Conservation (phyloP, 2,888 invertebrate genomes). For the Heliconius erato region DNA sequence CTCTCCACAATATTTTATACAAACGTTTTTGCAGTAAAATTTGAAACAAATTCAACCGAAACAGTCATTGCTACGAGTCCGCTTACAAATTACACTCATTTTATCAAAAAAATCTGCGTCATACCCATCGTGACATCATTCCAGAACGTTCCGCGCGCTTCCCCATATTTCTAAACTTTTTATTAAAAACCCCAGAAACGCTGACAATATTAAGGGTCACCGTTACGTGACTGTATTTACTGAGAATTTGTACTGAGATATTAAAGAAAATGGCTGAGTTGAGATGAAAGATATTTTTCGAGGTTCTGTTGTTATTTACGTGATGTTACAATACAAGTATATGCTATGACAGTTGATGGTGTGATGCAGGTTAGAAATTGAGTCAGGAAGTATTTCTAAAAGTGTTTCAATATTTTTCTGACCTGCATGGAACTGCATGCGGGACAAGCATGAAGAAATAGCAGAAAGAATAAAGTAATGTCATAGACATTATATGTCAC, state of each 20-base stretch:
- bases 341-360: no score
- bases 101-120: constrained; percentile 8
- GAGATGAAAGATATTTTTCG: not conserved
- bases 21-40: constrained; percentile 12
- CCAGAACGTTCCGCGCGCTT: constrained; percentile 17
- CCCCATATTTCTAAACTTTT: constrained; percentile 40
- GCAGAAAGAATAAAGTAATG: no score
- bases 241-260: constrained; percentile 45
- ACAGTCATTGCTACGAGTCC: constrained; percentile 16
- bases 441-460: no score
- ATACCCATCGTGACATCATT: constrained; percentile 18
- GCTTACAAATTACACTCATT: constrained; percentile 32
- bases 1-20: not conserved
- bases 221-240: constrained; percentile 47
- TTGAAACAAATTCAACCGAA: constrained; percentile 10
- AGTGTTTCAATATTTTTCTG: not conserved
- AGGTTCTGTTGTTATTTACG: not conserved
- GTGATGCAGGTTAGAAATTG: not conserved
- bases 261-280: constrained; percentile 37
- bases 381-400: not conserved
- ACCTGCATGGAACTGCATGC: not conserved
- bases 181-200: constrained; percentile 44
- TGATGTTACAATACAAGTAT: not conserved
- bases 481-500: no score
- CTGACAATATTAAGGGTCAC: constrained; percentile 42